phyloP scores from a whole-genome alignment of 2,888 invertebrate genomes.

The Cephus runcator region DNA sequence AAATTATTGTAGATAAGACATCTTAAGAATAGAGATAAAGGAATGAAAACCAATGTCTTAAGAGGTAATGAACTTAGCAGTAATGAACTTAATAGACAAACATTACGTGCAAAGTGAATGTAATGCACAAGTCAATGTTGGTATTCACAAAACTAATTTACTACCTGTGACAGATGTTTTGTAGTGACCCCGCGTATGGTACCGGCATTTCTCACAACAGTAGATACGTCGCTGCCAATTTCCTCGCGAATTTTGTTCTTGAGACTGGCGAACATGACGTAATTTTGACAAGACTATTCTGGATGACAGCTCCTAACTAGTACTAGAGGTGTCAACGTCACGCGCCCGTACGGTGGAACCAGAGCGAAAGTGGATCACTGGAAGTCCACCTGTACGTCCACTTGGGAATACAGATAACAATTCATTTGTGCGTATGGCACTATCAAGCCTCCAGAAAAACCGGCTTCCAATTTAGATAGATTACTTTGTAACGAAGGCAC shows the following conservation, averaged over 20 bases:
- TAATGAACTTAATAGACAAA: not conserved
- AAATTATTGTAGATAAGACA: not conserved
- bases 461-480: not conserved
- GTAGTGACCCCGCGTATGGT: constrained; percentile 55
- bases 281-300: not conserved
- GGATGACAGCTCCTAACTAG: not conserved
- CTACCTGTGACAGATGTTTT: constrained; percentile 58
- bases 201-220: constrained; percentile 58
- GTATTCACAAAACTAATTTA: constrained; percentile 62
- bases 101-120: not conserved
- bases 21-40: not conserved
- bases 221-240: constrained; percentile 82
- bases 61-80: not conserved
- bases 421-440: not conserved
- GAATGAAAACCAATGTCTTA: not conserved
- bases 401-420: not conserved
- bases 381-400: not conserved
- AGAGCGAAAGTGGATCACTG: not conserved
- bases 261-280: constrained; percentile 83
- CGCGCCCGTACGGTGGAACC: not conserved
- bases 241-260: constrained; percentile 92
- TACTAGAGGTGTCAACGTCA: constrained; percentile 31
- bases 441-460: not conserved
- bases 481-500: not conserved
- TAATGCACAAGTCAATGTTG: constrained; percentile 52